These are phyloP conservation scores for Heliconius hermathena DNA, from an alignment of 1,140 invertebrate genomes.

Conservation along the genomic window DNA sequence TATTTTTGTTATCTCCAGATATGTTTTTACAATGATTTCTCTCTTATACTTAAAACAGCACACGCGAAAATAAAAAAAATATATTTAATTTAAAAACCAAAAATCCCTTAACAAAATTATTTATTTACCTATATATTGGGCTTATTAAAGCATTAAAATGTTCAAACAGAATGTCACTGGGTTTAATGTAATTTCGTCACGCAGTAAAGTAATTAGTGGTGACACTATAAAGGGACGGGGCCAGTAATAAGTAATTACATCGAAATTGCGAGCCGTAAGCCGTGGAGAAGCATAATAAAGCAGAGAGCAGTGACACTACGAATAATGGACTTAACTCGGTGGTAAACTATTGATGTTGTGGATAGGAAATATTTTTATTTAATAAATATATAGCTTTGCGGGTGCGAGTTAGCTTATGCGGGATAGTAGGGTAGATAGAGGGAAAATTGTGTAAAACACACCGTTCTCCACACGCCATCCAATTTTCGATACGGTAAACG, in stretches of 20 bases:
- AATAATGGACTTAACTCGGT: neutral
- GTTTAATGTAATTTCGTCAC: constrained; percentile 11
- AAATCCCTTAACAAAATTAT: neutral
- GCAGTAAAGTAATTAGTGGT: constrained; percentile 6
- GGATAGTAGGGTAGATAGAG: too few species aligned
- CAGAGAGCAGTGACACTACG: neutral
- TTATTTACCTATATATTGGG: neutral
- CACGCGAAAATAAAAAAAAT: too few species aligned
- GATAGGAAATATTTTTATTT: too few species aligned
- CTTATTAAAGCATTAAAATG: neutral
- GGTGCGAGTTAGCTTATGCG: too few species aligned
- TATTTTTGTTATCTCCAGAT: too few species aligned
- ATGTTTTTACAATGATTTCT: too few species aligned
- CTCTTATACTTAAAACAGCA: too few species aligned
- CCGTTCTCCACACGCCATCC: too few species aligned
- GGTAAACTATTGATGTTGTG: neutral
- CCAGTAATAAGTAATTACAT: constrained; percentile 11
- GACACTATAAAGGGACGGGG: neutral
- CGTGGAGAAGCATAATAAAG: neutral
- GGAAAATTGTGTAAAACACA: too few species aligned
- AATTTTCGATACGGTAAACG: too few species aligned
- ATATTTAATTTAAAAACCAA: neutral
- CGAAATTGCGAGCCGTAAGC: constrained; percentile 7
- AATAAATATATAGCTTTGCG: too few species aligned
- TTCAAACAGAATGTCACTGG: neutral